Evolutionary conservation across 2,888 invertebrate genomes (phyloP), one percentile per base, ranked within the genome.

Genomic region (Hydroisotoma schaefferi): DNA sequence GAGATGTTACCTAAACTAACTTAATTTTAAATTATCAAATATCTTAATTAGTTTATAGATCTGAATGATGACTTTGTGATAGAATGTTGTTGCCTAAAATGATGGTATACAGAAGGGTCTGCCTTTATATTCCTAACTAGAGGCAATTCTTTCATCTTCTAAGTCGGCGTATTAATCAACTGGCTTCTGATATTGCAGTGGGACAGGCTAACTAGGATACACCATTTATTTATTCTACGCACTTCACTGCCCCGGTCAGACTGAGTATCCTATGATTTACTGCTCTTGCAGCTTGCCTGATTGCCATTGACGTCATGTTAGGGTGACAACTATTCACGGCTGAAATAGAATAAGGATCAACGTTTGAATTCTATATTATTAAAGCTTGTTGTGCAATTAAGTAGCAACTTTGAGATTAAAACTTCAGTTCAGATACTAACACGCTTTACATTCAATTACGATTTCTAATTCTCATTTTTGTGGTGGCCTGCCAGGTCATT

Each of bases 61-160:
- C 63, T 63, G 63, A 63, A 63, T 63, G 63, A 59, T 59, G 59
- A 57, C 59, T 63, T 63, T 63, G 63, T 63, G 63, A 63, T 63
- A 63, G 63, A 63, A 40, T 40, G 40, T 40, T 40, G 40, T 40
- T 40, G 40, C 40, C 40, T 40, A 40, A 15, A 40, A 40, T 40
- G 15, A 40, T 40, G 40, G 20, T 40, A 40, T 20, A 15, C 40
- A 40, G 40, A 20, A 40, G n/a, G n/a, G 20, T 15, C 20, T 40
- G 5, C 20, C 40, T 18, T 40, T 5, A 15, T 40, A 18, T 15
- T 40, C 20, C 40, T 40, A 20, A 15, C 40, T 40, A n/a, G 40
- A 40, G 40, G n/a, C n/a, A 20, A 40, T 40, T 40, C 40, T 5
- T 5, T 18, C 15, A 18, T 15, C n/a, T 40, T 40, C n/a, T 40